phyloP scores from a whole-genome alignment of 37 sponge, comb jelly and placozoan species.

The Spongilla lacustris region DNA sequence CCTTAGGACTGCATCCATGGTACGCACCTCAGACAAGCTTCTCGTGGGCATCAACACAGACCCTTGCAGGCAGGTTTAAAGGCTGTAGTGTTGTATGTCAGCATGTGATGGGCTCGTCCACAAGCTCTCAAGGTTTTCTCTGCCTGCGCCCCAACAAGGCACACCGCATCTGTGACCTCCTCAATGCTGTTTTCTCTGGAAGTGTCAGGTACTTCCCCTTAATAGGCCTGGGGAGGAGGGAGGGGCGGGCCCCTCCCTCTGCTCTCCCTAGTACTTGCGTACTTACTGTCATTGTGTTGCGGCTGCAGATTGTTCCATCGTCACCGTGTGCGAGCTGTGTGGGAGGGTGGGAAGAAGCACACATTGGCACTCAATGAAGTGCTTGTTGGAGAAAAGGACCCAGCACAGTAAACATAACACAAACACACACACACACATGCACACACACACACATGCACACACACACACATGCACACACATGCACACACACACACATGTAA shows the following conservation, averaged over 20 bases:
- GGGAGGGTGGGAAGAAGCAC: not conserved
- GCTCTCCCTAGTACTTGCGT: conserved; percentile 3
- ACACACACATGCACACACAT: not conserved
- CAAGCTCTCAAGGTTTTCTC: conserved; percentile 67
- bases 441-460: not conserved
- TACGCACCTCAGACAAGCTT: conserved; percentile 42
- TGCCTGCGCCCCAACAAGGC: conserved; percentile 26
- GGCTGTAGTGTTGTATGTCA: not conserved
- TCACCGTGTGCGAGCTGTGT: conserved; percentile 13
- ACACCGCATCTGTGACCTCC: not conserved
- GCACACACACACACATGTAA: not conserved
- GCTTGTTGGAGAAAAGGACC: conserved; percentile 74
- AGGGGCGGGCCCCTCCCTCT: conserved; percentile 10
- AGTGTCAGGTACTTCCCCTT: conserved; percentile 15
- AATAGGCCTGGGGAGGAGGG: conserved; percentile 38
- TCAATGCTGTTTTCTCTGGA: conserved; percentile 48
- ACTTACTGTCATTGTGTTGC: too few relatives aligned
- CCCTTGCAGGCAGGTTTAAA: conserved; percentile 52
- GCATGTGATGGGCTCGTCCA: not conserved
- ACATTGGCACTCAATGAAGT: conserved; percentile 77
- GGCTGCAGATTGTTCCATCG: conserved; percentile 20
- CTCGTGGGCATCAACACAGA: conserved; percentile 84
- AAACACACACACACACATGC: not conserved
- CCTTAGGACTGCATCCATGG: conserved; percentile 61
- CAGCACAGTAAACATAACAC: conserved; percentile 50